phyloP scores from a whole-genome alignment of 2,888 invertebrate genomes.

The Mesochorus sp. region DNA sequence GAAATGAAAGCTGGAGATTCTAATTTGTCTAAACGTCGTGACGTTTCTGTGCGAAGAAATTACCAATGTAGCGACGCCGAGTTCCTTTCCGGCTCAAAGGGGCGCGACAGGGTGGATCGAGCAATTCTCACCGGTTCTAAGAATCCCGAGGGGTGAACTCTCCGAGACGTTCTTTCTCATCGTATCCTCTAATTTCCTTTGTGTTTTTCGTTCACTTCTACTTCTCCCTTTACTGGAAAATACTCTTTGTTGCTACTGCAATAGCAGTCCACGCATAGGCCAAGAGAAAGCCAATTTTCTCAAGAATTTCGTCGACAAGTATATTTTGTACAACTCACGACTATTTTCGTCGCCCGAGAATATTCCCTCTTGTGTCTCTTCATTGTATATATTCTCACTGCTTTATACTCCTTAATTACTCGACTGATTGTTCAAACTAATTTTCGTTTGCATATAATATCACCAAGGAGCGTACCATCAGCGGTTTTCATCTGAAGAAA shows the following conservation, averaged over 20 bases:
- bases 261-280: constrained; percentile 6
- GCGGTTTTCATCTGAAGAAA: no score
- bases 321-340: no score
- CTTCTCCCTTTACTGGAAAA: constrained; percentile 42
- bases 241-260: constrained; percentile 56
- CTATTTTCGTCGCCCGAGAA: constrained; percentile 7
- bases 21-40: constrained; percentile 67
- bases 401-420: no score
- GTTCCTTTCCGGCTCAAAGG: constrained; percentile 53
- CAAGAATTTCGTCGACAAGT: constrained; percentile 32
- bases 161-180: constrained; percentile 13
- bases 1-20: constrained; percentile 50
- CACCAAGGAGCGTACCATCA: no score
- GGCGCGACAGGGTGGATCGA: constrained; percentile 21
- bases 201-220: constrained; percentile 46
- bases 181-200: constrained; percentile 38
- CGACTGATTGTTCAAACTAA: no score
- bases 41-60: constrained; percentile 64
- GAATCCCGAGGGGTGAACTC: constrained; percentile 21
- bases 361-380: no score
- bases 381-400: no score
- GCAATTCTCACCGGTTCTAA: constrained; percentile 24
- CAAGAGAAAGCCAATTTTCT: constrained; percentile 39
- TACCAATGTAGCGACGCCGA: constrained; percentile 57
- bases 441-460: no score